Conservation (phyloP, 2,888 invertebrate species). For the Beris chalybata region DNA sequence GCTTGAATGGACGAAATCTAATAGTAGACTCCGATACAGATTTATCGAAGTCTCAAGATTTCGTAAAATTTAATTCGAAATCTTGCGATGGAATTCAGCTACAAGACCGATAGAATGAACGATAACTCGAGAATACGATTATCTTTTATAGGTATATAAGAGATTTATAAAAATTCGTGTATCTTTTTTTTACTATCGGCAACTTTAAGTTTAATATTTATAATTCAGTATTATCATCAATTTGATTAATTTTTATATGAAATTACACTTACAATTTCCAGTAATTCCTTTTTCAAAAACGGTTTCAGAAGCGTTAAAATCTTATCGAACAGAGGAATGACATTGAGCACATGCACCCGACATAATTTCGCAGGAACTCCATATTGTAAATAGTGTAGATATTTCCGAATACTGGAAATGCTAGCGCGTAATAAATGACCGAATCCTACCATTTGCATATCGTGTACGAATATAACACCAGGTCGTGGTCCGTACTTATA, state of each 20-base stretch:
- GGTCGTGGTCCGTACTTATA: slow-evolving; percentile 63
- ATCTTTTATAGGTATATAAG: no score
- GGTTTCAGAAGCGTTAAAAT: slow-evolving; percentile 61
- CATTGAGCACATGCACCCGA: slow-evolving; percentile 67
- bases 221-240: no score
- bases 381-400: slow-evolving; percentile 68
- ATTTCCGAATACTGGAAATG: slow-evolving; percentile 61
- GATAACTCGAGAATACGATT: no score
- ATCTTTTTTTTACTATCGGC: no score
- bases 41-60: no score
- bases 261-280: slow-evolving; percentile 56
- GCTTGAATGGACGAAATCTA: no score
- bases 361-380: slow-evolving; percentile 66
- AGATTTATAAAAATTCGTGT: not conserved
- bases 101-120: no score
- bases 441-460: slow-evolving; percentile 65
- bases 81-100: no score
- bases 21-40: no score
- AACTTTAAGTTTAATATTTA: no score
- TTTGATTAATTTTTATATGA: not conserved
- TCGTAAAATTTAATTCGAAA: no score
- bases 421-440: slow-evolving; percentile 63
- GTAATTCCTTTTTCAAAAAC: slow-evolving; percentile 63
- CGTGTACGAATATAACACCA: slow-evolving; percentile 67
- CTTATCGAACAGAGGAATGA: slow-evolving; percentile 61